These are phyloP conservation scores for Tetraodon nigroviridis DNA, from an alignment of 2,113 vertebrate genomes.

Conservation along the genomic window DNA sequence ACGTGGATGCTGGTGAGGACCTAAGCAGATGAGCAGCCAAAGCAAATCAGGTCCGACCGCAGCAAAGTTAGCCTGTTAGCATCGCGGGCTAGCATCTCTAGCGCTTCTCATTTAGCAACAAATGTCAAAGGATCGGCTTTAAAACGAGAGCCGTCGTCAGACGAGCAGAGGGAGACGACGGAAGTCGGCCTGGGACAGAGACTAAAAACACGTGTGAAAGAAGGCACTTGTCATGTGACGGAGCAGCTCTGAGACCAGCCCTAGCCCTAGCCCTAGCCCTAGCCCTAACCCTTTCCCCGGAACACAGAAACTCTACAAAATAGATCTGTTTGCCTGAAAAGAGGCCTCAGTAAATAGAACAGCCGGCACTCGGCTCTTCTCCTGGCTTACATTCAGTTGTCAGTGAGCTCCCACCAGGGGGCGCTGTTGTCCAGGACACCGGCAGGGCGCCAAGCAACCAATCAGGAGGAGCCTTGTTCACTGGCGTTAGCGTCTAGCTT, in stretches of 20 bases:
- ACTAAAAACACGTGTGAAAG: conserved; percentile 40
- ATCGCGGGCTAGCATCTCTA: conserved; percentile 33
- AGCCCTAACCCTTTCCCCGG: too few species aligned
- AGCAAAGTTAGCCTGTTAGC: too few species aligned
- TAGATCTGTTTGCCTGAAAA: conserved; percentile 74
- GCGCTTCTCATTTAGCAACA: conserved; percentile 11
- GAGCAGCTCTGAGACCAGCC: too few species aligned
- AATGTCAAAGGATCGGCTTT: conserved; percentile 33
- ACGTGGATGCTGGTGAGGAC: conserved; percentile 34
- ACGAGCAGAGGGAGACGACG: too few species aligned
- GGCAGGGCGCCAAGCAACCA: too few species aligned
- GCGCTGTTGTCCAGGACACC: conserved; percentile 22
- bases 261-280: too few species aligned
- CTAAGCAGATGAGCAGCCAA: conserved; percentile 14
- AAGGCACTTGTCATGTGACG: conserved; percentile 68
- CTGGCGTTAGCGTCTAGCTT: too few species aligned
- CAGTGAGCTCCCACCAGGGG: conserved; percentile 59
- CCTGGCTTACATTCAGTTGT: conserved; percentile 68
- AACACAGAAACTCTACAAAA: conserved; percentile 72
- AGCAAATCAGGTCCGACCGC: background rate
- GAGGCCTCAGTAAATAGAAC: conserved; percentile 73
- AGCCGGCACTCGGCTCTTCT: conserved; percentile 50
- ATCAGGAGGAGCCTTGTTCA: too few species aligned
- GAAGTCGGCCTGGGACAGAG: conserved; percentile 19
- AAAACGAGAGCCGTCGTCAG: conserved; percentile 7